Evolutionary conservation across 30 jellyfish, hydroid and myxozoan genomes (phyloP).

Genomic region (Chrysaora quinquecirrha): DNA sequence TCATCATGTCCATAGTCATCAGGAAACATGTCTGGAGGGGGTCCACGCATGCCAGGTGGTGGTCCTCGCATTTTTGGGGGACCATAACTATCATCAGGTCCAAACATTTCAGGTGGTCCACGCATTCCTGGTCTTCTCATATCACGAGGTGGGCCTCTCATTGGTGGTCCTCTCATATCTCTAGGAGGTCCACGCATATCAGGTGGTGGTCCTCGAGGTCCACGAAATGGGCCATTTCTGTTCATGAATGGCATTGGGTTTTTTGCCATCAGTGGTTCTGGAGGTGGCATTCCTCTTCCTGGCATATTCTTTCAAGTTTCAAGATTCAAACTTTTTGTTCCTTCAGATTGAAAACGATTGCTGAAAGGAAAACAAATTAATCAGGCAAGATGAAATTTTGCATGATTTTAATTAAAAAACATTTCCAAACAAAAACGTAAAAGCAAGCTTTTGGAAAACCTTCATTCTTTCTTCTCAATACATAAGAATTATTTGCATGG

Average conservation of each 20-base stretch:
- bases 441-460: neutral
- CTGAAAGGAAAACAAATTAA: neutral
- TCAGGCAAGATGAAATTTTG: no score
- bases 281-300: conserved; percentile 10
- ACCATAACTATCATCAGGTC: conserved; percentile 54
- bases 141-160: conserved; percentile 57
- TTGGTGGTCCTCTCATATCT: conserved; percentile 38
- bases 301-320: neutral
- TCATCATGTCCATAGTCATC: conserved; percentile 32
- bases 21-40: conserved; percentile 53
- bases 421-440: neutral
- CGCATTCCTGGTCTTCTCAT: conserved; percentile 42
- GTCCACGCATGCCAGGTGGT: conserved; percentile 66
- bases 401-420: neutral
- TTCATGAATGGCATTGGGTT: conserved; percentile 64
- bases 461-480: neutral
- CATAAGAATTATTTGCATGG: neutral
- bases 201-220: conserved; percentile 79
- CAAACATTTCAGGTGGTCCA: conserved; percentile 70
- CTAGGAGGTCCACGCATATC: conserved; percentile 61
- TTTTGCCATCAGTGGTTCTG: conserved; percentile 66
- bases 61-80: conserved; percentile 66
- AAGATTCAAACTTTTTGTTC: neutral
- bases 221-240: conserved; percentile 64
- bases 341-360: no score